These are phyloP conservation scores for Misgurnus mizolepis DNA, from an alignment of 2,113 vertebrate species.

Conservation along the genomic window DNA sequence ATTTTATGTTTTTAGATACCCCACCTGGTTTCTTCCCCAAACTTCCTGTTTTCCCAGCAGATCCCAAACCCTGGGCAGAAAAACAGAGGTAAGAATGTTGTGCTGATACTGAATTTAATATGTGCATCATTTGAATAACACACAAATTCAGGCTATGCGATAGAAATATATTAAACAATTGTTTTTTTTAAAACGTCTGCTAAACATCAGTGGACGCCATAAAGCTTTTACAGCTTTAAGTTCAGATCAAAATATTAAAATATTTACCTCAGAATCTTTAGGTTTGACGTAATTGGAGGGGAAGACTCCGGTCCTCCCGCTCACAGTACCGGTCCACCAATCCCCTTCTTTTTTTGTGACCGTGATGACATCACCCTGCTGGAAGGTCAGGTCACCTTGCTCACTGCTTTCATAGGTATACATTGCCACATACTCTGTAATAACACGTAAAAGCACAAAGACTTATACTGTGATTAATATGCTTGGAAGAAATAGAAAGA, in stretches of 20 bases:
- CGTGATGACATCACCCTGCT: conserved; percentile 94
- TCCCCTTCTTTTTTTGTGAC: conserved; percentile 98
- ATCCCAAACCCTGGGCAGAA: conserved; percentile 80
- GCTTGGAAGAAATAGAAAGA: conserved; percentile 2
- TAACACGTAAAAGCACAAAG: conserved; percentile 2
- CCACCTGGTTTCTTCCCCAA: conserved; percentile 98
- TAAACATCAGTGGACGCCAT: not conserved
- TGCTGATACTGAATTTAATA: not conserved
- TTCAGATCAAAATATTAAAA: not conserved
- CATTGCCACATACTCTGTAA: conserved; percentile 94
- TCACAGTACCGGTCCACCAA: conserved; percentile 95
- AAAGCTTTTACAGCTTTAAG: not conserved
- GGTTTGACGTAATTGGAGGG: conserved; percentile 98
- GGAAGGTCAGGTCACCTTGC: conserved; percentile 97
- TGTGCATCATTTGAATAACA: not conserved
- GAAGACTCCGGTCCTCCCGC: conserved; percentile 93
- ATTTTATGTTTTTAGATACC: conserved; percentile 37
- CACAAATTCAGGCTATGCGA: not conserved
- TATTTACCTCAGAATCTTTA: conserved; percentile 88
- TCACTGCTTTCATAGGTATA: conserved; percentile 98
- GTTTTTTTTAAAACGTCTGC: no score
- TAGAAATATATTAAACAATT: not conserved
- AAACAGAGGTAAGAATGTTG: not conserved
- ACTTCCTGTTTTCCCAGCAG: conserved; percentile 93
- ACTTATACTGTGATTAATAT: no score